Evolutionary conservation across 2,113 vertebrate genomes (phyloP).

Genomic region (Steatornis caripensis): DNA sequence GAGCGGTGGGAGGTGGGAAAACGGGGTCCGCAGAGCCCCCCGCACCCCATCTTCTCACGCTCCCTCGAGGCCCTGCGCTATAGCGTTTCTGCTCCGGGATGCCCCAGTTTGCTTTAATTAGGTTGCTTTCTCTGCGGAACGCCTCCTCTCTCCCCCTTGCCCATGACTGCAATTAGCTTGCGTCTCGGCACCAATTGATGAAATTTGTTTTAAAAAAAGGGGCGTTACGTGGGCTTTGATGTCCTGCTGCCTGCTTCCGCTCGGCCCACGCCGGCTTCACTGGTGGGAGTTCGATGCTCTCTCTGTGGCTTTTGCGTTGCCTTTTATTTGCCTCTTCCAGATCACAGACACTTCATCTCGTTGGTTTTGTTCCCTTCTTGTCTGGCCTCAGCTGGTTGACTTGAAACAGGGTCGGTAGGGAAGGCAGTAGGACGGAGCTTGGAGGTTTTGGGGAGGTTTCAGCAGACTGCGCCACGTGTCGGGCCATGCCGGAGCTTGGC

Average conservation of each 20-base stretch:
- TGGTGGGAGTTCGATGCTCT: not conserved
- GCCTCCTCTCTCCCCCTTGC: not conserved
- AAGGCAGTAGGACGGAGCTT: not conserved
- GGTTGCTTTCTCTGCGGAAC: not conserved
- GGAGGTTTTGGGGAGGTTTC: not conserved
- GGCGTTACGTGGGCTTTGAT: fast-evolving
- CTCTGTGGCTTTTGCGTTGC: not conserved
- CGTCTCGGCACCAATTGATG: not conserved
- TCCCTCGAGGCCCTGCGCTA: not conserved
- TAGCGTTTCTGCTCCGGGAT: not conserved
- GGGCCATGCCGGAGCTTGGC: not conserved
- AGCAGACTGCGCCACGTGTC: not conserved
- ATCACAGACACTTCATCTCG: not conserved
- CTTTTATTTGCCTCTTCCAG: not conserved
- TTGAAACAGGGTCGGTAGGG: not conserved
- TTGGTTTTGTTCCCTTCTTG: not conserved
- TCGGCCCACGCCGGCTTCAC: not conserved
- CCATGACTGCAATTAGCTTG: not conserved
- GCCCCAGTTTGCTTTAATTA: not conserved
- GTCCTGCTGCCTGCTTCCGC: not conserved
- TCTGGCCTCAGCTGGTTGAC: not conserved
- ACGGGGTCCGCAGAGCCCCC: not conserved
- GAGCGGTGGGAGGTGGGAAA: not conserved
- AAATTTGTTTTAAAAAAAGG: not conserved
- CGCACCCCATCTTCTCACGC: not conserved